Evolutionary conservation across 2,888 invertebrate genomes (phyloP).

Genomic region (Melinopterus prodromus): DNA sequence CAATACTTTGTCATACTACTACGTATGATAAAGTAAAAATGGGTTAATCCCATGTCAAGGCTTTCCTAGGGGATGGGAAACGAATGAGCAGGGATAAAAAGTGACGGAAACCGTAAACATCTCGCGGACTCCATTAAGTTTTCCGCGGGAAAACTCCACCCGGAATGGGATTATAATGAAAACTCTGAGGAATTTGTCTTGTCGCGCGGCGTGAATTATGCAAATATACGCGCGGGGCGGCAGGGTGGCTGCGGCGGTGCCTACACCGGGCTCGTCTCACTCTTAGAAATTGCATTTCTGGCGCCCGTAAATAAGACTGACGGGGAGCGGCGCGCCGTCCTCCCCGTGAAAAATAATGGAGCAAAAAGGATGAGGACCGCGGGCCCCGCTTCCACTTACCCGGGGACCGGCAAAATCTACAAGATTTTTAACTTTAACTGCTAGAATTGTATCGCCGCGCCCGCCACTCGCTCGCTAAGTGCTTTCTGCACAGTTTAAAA

Average conservation of each 20-base stretch:
- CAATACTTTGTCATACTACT: too few species aligned
- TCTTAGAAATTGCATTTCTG: constrained; percentile 54
- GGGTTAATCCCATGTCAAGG: neutral
- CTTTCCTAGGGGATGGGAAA: neutral
- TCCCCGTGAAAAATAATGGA: constrained; percentile 36
- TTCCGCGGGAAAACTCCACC: constrained; percentile 51
- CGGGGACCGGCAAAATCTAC: constrained; percentile 12
- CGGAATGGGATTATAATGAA: constrained; percentile 56
- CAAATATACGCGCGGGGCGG: constrained; percentile 53
- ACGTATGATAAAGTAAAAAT: too few species aligned
- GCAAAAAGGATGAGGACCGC: constrained; percentile 32
- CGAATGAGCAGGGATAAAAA: constrained; percentile 44
- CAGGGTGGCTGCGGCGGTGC: constrained; percentile 55
- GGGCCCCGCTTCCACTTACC: constrained; percentile 13
- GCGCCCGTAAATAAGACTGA: constrained; percentile 52
- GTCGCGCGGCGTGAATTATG: constrained; percentile 58
- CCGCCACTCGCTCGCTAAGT: constrained; percentile 26
- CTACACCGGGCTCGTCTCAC: constrained; percentile 40
- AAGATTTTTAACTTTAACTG: constrained; percentile 32
- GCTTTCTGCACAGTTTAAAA: constrained; percentile 28
- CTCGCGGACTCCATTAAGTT: constrained; percentile 55
- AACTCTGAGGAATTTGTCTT: constrained; percentile 58
- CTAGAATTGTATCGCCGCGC: neutral
- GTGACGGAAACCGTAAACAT: constrained; percentile 54
- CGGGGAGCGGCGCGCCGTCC: neutral